phyloP scores from a whole-genome alignment of 1,140 invertebrate species.

The Cecropterus lyciades region DNA sequence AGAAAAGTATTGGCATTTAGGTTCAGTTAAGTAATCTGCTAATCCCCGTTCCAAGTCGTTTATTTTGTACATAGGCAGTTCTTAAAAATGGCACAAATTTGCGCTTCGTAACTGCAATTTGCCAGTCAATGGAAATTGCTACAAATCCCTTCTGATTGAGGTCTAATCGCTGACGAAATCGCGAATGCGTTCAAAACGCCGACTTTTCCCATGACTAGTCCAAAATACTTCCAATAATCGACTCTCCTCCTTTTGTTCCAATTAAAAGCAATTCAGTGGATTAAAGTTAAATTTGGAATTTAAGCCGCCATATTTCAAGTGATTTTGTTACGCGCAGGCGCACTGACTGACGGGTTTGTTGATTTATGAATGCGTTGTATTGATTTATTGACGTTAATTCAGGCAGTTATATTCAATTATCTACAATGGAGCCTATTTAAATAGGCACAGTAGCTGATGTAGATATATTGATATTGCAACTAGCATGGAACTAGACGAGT shows the following conservation, averaged over 20 bases:
- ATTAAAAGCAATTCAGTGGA: slow-evolving; percentile 77
- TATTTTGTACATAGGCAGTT: slow-evolving; percentile 13
- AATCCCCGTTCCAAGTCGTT: background rate
- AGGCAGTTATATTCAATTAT: slow-evolving; percentile 56
- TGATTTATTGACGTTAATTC: slow-evolving; percentile 72
- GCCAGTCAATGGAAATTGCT: slow-evolving; percentile 80
- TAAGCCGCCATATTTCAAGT: slow-evolving; percentile 69
- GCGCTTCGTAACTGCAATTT: slow-evolving; percentile 62
- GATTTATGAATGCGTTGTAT: slow-evolving; percentile 60
- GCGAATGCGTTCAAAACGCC: slow-evolving; percentile 49
- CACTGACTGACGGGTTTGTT: slow-evolving; percentile 58
- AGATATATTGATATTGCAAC: slow-evolving; percentile 4
- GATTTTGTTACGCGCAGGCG: slow-evolving; percentile 59
- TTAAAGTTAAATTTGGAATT: slow-evolving; percentile 72
- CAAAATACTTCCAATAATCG: slow-evolving; percentile 63
- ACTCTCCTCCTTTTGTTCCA: slow-evolving; percentile 62
- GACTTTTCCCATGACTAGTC: slow-evolving; percentile 80
- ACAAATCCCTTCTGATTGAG: slow-evolving; percentile 70
- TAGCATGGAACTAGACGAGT: background rate
- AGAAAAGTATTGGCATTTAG: background rate
- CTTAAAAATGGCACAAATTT: slow-evolving; percentile 55
- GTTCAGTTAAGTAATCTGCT: background rate
- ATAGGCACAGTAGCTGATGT: slow-evolving; percentile 41
- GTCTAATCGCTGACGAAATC: slow-evolving; percentile 69
- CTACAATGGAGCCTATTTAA: slow-evolving; percentile 35